A percentile compares a stretch with the other conserved stretches of the same genome.
These are phyloP conservation scores for Sitodiplosis mosellana DNA, from an alignment of 1,140 invertebrate genomes.

Conservation along the genomic window DNA sequence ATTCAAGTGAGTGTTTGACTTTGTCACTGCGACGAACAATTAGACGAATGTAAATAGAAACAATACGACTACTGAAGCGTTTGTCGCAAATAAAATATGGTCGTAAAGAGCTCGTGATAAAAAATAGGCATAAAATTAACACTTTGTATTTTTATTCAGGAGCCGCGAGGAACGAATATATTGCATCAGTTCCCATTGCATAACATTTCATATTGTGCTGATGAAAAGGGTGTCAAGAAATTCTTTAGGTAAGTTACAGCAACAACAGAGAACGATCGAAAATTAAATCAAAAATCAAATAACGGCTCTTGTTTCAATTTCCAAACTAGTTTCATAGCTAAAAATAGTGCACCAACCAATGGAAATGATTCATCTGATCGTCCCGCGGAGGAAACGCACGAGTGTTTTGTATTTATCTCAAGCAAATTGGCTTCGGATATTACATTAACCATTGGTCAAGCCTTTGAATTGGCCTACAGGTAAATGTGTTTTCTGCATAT, in stretches of 20 bases:
- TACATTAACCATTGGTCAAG: conserved; percentile 90
- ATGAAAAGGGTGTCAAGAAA: conserved; percentile 92
- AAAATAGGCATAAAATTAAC: no score
- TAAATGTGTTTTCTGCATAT: no score
- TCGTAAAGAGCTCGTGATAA: no score
- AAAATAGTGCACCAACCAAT: conserved; percentile 28
- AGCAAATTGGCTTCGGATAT: conserved; percentile 94
- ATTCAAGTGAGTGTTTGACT: conserved; percentile 55
- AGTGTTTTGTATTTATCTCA: conserved; percentile 91
- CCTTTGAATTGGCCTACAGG: conserved; percentile 92
- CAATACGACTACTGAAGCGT: no score
- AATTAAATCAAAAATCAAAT: no score
- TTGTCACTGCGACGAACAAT: not conserved
- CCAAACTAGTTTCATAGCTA: conserved; percentile 75
- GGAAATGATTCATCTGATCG: conserved; percentile 8
- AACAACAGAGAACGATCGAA: no score
- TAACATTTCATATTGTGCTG: conserved; percentile 93
- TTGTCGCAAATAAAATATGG: no score
- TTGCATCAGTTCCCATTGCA: conserved; percentile 92
- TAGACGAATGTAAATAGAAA: not conserved
- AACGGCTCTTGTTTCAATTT: not conserved
- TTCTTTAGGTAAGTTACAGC: conserved; percentile 54
- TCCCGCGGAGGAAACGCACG: conserved; percentile 50
- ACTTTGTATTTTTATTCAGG: conserved; percentile 22
- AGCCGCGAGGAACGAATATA: conserved; percentile 49